phyloP scores from a whole-genome alignment of 2,888 invertebrate species.

The Rotaria socialis region DNA sequence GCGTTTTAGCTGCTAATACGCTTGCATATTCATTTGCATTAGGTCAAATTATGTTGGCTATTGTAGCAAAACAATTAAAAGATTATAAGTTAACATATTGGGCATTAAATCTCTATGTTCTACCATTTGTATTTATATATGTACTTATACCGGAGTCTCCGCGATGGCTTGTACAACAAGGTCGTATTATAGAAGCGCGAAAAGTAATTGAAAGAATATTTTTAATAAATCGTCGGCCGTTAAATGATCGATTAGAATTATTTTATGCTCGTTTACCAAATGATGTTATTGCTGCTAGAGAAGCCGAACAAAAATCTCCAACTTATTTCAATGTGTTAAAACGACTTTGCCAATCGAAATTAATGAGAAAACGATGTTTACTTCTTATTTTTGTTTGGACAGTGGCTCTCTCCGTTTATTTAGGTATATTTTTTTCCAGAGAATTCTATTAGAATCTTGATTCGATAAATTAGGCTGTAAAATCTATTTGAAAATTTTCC shows the following conservation, averaged over 20 bases:
- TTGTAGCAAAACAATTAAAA: slow-evolving; percentile 25
- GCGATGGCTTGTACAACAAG: slow-evolving; percentile 38
- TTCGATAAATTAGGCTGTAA: too few species aligned
- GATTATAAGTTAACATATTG: slow-evolving; percentile 37
- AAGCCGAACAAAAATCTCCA: background rate
- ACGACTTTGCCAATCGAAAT: slow-evolving; percentile 31
- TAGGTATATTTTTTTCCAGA: background rate
- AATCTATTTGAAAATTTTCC: too few species aligned
- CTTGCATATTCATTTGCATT: slow-evolving; percentile 41
- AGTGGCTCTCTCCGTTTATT: slow-evolving; percentile 40
- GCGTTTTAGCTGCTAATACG: slow-evolving; percentile 40
- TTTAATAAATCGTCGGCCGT: slow-evolving; percentile 19
- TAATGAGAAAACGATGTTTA: slow-evolving; percentile 41
- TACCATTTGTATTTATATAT: slow-evolving; percentile 39
- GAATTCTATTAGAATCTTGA: too few species aligned
- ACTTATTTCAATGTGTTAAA: background rate
- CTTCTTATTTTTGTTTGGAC: slow-evolving; percentile 38
- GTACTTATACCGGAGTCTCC: slow-evolving; percentile 41
- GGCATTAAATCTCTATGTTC: slow-evolving; percentile 39
- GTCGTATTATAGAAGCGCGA: slow-evolving; percentile 39
- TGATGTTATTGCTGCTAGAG: background rate
- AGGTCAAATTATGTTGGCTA: slow-evolving; percentile 39
- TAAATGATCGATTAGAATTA: slow-evolving; percentile 14
- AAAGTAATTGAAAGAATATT: slow-evolving; percentile 36
- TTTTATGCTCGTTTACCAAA: background rate